These are phyloP conservation scores for Tachystola acroxantha DNA, from an alignment of 2,888 invertebrate species.

Conservation along the genomic window DNA sequence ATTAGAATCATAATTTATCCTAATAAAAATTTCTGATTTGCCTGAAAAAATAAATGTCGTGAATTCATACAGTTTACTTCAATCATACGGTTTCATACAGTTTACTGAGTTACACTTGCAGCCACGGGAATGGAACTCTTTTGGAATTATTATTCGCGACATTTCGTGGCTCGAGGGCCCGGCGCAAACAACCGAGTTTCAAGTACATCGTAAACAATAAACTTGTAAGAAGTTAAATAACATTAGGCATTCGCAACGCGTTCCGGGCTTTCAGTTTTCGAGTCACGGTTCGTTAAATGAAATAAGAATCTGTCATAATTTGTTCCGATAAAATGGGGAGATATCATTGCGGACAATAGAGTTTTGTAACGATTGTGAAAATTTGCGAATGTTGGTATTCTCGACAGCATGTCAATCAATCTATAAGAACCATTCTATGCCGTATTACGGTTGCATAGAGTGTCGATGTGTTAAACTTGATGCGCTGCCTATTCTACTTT, in stretches of 20 bases:
- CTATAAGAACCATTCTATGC: no score
- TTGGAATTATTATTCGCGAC: slow-evolving; percentile 35
- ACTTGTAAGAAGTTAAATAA: slow-evolving; percentile 40
- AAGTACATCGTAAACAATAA: slow-evolving; percentile 47
- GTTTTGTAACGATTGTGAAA: background rate
- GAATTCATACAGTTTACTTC: no score
- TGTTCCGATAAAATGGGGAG: slow-evolving; percentile 14
- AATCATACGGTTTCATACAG: no score
- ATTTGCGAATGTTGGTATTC: background rate
- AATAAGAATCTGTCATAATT: slow-evolving; percentile 53
- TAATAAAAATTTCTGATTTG: no score
- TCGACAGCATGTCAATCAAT: no score
- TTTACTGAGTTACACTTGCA: slow-evolving; percentile 23
- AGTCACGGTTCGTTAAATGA: slow-evolving; percentile 51
- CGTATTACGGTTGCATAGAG: no score
- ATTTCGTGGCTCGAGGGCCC: slow-evolving; percentile 13
- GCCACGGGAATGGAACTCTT: slow-evolving; percentile 34
- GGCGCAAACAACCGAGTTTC: slow-evolving; percentile 29
- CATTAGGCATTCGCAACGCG: slow-evolving; percentile 47
- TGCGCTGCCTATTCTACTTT: no score
- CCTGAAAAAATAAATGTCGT: no score
- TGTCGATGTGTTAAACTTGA: no score
- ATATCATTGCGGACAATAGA: slow-evolving; percentile 1
- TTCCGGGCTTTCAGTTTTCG: slow-evolving; percentile 32
- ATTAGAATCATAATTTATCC: no score